Percentiles rank a stretch among this genome's conserved stretches.
Evolutionary conservation across 2,888 invertebrate genomes (phyloP).

Genomic region (Amphipyra berbera): DNA sequence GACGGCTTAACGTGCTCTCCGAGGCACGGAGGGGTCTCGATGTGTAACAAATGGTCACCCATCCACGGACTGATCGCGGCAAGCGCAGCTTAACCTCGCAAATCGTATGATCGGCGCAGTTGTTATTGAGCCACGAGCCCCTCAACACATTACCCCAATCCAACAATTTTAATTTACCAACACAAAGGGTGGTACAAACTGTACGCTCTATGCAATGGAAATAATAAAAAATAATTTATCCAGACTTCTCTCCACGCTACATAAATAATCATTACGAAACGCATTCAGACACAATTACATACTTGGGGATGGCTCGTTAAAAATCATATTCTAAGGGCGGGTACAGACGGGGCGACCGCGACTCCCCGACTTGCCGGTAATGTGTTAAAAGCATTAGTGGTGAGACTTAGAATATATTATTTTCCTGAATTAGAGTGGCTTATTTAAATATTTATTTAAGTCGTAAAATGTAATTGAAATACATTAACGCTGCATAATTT

Average conservation of each 20-base stretch:
- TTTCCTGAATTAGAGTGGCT: constrained; percentile 21
- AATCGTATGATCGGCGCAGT: no score
- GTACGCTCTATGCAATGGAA: constrained; percentile 63
- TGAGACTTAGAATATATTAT: constrained; percentile 42
- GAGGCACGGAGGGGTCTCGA: no score
- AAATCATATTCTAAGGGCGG: constrained; percentile 76
- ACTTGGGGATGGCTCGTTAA: constrained; percentile 80
- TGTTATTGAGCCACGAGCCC: no score
- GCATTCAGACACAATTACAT: constrained; percentile 83
- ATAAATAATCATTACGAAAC: constrained; percentile 83
- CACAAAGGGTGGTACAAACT: constrained; percentile 40
- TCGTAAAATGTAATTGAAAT: no score
- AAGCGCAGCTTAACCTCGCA: no score
- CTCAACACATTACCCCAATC: constrained; percentile 45
- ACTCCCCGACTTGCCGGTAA: constrained; percentile 33
- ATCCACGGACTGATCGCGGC: no score
- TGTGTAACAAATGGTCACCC: no score
- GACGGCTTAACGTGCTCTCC: no score
- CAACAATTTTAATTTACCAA: constrained; percentile 45
- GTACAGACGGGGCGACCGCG: constrained; percentile 54
- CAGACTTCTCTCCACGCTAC: constrained; percentile 67
- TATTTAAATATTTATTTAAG: neutral
- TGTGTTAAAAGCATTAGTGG: constrained; percentile 51
- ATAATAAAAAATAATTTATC: constrained; percentile 83
- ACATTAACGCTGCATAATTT: no score